phyloP scores from a whole-genome alignment of 2,113 vertebrate species.

The Tetraodon nigroviridis region DNA sequence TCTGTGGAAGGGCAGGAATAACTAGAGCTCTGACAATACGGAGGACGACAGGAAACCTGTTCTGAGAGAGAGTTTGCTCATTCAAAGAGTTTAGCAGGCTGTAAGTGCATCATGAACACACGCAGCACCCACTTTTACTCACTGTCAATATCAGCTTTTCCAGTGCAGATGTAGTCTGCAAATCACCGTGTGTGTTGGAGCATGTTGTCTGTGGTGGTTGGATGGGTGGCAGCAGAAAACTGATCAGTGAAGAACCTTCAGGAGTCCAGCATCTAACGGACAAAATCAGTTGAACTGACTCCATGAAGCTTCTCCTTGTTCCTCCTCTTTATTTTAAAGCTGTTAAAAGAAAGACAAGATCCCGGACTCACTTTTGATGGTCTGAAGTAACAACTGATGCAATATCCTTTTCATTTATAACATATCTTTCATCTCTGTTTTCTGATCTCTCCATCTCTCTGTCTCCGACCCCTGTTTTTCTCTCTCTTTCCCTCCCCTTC shows the following conservation, averaged over 20 bases:
- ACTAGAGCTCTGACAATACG: neutral
- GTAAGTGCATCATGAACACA: too few species aligned
- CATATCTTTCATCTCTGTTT: constrained; percentile 21
- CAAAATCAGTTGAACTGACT: neutral
- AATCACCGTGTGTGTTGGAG: too few species aligned
- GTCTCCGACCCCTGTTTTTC: constrained; percentile 2
- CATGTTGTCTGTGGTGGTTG: too few species aligned
- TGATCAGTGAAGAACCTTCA: constrained; percentile 7
- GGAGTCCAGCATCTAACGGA: constrained; percentile 23
- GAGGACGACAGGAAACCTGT: too few species aligned
- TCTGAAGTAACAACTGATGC: neutral
- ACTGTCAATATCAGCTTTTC: too few species aligned
- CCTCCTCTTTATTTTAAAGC: constrained; percentile 33
- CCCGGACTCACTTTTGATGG: constrained; percentile 20
- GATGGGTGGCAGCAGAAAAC: too few species aligned
- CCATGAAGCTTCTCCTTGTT: neutral
- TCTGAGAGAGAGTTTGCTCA: too few species aligned
- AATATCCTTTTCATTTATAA: constrained; percentile 21
- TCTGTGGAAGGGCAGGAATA: neutral
- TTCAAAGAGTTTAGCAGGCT: too few species aligned
- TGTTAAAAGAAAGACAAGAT: constrained; percentile 29
- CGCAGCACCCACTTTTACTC: too few species aligned
- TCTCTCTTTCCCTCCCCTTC: neutral
- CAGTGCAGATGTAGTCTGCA: too few species aligned
- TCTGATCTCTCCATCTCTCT: constrained; percentile 10